Evolutionary conservation across 2,888 invertebrate genomes (phyloP), one percentile per base, ranked within the genome.

Genomic region (Lithophane ornitopus): DNA sequence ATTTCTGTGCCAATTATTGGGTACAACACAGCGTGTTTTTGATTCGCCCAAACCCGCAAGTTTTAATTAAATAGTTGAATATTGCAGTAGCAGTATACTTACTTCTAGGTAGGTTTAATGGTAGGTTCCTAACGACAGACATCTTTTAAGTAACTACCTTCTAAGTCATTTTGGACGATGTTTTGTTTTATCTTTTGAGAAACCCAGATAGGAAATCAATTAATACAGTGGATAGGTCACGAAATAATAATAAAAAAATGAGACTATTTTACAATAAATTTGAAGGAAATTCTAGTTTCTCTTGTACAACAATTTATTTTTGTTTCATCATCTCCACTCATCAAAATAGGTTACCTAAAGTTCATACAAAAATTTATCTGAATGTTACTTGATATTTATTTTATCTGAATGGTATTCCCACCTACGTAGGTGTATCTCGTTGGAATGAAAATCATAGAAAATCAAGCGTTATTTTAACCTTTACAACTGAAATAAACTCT

Each of bases 391-490:
- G 44, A 56, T 49, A 49, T 34, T 34, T 49, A 49, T 34, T 34
- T 34, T 34, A 34, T 34, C 34, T 4, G 34, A 34, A 34, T 4
- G 8, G 49, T 49, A 66, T 49, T 61, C 16, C 14, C 16, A n/a
- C 19, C 56, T 19, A 69, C 63, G 66, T 76, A 76, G 62, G 28
- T 54, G 70, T 81, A 67, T 26, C 22, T 62, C 67, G 78, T 78
- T 58, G 67, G 63, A 72, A 46, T 12, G n/a, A 59, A 68, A 52
- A 82, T 71, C 26, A 46, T 16, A 46, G 46, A 46, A 46, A 46
- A 49, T 49, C 63, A 72, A 72, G 26, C n/a, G 52, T 77, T 80
- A 68, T 72, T 78, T 49, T 82, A 81, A 72, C 78, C 58, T 81
- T 81, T 72, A 59, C n/a, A 67, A 44, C 39, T 34, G 39, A 41